Evolutionary conservation across 53 echinoderm and acorn worm genomes (phyloP).

Genomic region (Astropecten irregularis): DNA sequence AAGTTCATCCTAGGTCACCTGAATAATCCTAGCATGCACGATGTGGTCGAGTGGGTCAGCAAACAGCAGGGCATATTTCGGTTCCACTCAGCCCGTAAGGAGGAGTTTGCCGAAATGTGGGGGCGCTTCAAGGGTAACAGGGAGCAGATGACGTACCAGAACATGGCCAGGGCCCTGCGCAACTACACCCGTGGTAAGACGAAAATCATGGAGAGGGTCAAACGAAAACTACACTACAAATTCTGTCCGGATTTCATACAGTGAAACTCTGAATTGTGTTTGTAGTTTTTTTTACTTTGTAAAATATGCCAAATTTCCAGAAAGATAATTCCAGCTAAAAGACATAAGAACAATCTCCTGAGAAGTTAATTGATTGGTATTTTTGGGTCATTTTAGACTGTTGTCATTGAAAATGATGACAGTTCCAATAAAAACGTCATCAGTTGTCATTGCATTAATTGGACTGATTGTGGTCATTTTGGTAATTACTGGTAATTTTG

Average conservation of each 20-base stretch:
- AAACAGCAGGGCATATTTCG: constrained; percentile 80
- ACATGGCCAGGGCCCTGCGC: constrained; percentile 96
- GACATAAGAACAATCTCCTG: neutral
- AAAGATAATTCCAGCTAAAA: no score
- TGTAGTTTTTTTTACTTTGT: no score
- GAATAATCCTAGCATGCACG: constrained; percentile 63
- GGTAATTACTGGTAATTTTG: no score
- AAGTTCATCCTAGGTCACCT: constrained; percentile 88
- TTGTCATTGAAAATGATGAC: no score
- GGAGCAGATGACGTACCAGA: constrained; percentile 97
- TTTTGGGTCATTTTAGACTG: no score
- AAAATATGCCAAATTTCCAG: no score
- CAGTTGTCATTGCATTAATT: no score
- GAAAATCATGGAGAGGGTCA: constrained; percentile 87
- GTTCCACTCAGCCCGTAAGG: constrained; percentile 89
- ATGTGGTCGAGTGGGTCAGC: constrained; percentile 86
- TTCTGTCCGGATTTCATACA: constrained; percentile 75
- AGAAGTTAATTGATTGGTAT: neutral
- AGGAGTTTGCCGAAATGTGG: constrained; percentile 94
- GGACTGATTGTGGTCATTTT: no score
- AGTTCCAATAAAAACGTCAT: no score
- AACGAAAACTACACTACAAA: constrained; percentile 93
- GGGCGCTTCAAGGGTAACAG: constrained; percentile 89
- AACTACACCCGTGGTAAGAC: constrained; percentile 88
- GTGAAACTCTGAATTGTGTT: no score